Conservation (phyloP, 1,140 invertebrate genomes). For the Ganaspis sp. region DNA sequence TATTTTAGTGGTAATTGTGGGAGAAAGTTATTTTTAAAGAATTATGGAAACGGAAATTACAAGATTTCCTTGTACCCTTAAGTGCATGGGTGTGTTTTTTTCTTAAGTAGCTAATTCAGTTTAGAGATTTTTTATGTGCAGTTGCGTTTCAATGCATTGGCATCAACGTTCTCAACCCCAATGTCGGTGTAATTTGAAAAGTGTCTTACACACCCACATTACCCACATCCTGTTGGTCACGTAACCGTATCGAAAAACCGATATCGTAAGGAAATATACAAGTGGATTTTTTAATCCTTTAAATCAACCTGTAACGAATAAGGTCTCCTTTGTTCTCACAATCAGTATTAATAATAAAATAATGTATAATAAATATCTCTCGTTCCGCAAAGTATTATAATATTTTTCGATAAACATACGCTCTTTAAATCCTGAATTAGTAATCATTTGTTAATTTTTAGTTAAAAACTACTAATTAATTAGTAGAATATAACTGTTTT, state of each 20-base stretch:
- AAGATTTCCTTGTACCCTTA: not conserved
- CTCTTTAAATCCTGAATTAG: too few species aligned
- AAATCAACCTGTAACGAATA: slow-evolving; percentile 10
- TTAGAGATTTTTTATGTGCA: not conserved
- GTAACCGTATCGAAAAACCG: not conserved
- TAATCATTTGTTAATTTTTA: too few species aligned
- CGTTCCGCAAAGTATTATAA: too few species aligned
- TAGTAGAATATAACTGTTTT: too few species aligned
- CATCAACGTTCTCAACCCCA: not conserved
- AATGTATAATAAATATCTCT: too few species aligned
- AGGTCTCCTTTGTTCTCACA: too few species aligned
- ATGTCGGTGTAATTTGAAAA: slow-evolving; percentile 15
- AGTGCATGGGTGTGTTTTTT: not conserved
- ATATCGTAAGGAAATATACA: not conserved
- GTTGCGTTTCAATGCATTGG: not conserved
- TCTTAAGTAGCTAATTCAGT: not conserved
- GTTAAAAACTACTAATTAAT: too few species aligned
- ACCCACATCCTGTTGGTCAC: slow-evolving; percentile 14
- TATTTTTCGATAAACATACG: too few species aligned
- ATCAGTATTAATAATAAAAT: too few species aligned
- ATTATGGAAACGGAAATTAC: not conserved
- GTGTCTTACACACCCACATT: slow-evolving; percentile 24
- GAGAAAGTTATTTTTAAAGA: not conserved
- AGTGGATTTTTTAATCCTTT: not conserved
- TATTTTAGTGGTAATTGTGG: not conserved